Evolutionary conservation across 1,140 invertebrate genomes (phyloP), one percentile per base, ranked within the genome.

Genomic region (Polypedilum vanderplanki): DNA sequence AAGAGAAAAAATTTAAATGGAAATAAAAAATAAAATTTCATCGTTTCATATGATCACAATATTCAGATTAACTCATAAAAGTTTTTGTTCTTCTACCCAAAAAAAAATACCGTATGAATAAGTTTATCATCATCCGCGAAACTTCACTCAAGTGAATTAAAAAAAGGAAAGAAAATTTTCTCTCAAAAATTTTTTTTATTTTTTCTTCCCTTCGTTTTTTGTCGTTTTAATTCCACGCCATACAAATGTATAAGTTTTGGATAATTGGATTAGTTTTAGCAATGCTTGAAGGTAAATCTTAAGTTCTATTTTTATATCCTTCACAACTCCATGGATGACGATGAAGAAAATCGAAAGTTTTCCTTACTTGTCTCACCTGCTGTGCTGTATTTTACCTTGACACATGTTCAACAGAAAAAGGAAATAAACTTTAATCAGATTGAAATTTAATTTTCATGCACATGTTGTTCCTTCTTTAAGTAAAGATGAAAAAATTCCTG

Each of bases 201-300:
- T n/a, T n/a, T n/a, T n/a, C n/a, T n/a, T n/a, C n/a, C 3, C n/a
- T 18, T 18, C 18, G 41, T 46, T 8, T 46, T 46, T 46, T 10
- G 15, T 46, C n/a, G n/a, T 10, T 46, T 46, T 10, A 46, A 46
- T 8, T 46, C 41, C 9, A 15, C 15, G 41, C 40, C 15, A 17
- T n/a, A 67, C 9, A n/a, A 4, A 67, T 67, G 64, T 67, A 67
- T 67, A 67, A 67, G 18, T 67, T 67, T 20, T 67, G 64, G 64
- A 67, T 67, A 67, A 18, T 67, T 67, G 64, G 64, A 67, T 67
- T 67, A 67, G 18, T 67, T 15, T 67, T 67, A 20, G 64, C 64
- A 67, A 20, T 67, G 64, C 64, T 67, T 7, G 18, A 67, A 67
- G 64, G 64, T 67, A 67, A 67, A 67, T 17, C 18, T 67, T 7